These are phyloP conservation scores for Nansenia antarctica DNA, from an alignment of 2,113 vertebrate genomes.

Conservation along the genomic window DNA sequence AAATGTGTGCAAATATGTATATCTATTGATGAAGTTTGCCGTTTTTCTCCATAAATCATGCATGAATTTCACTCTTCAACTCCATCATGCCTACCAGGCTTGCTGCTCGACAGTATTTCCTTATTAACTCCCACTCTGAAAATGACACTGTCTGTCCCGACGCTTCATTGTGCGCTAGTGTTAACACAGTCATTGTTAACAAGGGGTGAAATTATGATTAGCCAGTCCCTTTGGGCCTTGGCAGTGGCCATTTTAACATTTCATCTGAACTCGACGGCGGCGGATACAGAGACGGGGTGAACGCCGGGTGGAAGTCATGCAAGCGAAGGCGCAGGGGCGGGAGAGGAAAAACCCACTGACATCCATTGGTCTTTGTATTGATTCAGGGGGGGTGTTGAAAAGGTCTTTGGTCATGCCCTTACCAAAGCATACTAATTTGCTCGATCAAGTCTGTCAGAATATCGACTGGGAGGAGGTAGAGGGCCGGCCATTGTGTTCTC, in stretches of 20 bases:
- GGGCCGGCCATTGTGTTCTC: slow-evolving; percentile 91
- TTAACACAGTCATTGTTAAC: slow-evolving; percentile 1
- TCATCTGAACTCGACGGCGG: slow-evolving; percentile 24
- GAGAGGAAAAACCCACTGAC: slow-evolving; percentile 69
- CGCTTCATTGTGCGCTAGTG: background rate
- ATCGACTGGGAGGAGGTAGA: slow-evolving; percentile 96
- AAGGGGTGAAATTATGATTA: slow-evolving; percentile 48
- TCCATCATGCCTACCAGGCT: no score
- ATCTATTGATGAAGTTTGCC: no score
- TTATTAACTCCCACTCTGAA: background rate
- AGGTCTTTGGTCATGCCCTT: slow-evolving; percentile 96
- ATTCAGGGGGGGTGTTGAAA: slow-evolving; percentile 93
- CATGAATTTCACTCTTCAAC: no score
- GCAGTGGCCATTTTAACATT: slow-evolving; percentile 42
- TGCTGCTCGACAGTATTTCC: background rate
- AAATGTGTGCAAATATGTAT: no score
- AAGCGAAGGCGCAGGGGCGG: slow-evolving; percentile 1
- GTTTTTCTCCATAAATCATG: no score
- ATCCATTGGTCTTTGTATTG: slow-evolving; percentile 92
- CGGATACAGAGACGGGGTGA: slow-evolving; percentile 1
- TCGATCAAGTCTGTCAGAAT: slow-evolving; percentile 98
- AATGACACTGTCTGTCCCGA: background rate
- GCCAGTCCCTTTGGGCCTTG: slow-evolving; percentile 11
- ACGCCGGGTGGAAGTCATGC: slow-evolving; percentile 38
- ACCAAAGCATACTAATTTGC: slow-evolving; percentile 99